Percentiles rank a stretch among this genome's conserved stretches.
Conservation (phyloP, 2,797 vertebrate species). For the Mormyrus proboscirostris region DNA sequence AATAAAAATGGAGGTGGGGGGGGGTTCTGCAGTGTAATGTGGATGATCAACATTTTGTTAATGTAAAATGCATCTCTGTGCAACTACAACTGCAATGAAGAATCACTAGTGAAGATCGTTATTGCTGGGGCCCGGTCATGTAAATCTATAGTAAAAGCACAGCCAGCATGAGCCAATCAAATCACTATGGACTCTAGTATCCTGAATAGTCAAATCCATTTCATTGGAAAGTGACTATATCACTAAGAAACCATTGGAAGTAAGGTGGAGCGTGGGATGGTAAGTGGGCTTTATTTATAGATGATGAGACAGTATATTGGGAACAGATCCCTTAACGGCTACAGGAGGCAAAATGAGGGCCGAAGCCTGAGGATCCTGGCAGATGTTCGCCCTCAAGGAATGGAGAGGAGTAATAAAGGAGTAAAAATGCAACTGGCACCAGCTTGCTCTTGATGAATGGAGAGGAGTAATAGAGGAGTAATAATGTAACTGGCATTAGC, state of each 20-base stretch:
- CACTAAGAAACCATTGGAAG: not conserved
- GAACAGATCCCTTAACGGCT: not conserved
- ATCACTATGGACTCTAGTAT: not conserved
- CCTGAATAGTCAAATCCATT: not conserved
- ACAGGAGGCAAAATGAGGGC: not conserved
- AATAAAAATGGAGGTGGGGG: not conserved
- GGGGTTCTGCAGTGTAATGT: not conserved
- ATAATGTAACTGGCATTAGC: not conserved
- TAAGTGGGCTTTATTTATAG: not conserved
- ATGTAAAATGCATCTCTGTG: not conserved
- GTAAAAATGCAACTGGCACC: not conserved
- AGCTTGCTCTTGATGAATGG: not conserved
- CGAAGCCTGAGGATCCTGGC: not conserved
- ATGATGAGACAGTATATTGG: not conserved
- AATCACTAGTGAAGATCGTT: not conserved
- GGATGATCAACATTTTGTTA: not conserved
- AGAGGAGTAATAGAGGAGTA: not conserved
- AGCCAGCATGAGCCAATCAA: not conserved
- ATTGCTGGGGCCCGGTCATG: not conserved
- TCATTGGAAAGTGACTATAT: not conserved
- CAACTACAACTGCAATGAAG: not conserved
- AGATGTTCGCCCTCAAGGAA: not conserved
- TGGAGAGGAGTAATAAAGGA: not conserved
- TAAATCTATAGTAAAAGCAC: not conserved
- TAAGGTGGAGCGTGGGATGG: not conserved